Conservation (phyloP, 2,797 vertebrate genomes). For the Ctenopoma multispine region DNA sequence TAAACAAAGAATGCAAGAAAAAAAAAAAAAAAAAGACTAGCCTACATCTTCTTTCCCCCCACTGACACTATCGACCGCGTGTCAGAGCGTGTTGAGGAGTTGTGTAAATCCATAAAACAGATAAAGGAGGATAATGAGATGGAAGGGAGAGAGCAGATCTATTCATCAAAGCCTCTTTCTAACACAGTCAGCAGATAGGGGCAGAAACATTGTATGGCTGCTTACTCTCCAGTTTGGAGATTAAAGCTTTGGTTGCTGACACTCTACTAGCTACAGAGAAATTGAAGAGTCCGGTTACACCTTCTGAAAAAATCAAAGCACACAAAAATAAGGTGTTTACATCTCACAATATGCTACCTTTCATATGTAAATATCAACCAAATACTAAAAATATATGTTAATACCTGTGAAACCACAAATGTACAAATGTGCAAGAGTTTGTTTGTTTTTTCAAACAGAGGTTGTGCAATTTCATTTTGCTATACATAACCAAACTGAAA, state of each 20-base stretch:
- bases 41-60: constrained; percentile 47
- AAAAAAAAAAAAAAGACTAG: constrained; percentile 13
- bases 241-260: constrained; percentile 69
- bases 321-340: not conserved
- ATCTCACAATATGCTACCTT: not conserved
- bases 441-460: not conserved
- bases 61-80: constrained; percentile 61
- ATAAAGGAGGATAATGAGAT: constrained; percentile 84
- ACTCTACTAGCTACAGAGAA: constrained; percentile 28
- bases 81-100: constrained; percentile 70
- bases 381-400: not conserved
- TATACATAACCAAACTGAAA: constrained; percentile 23
- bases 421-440: not conserved
- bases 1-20: constrained; percentile 30
- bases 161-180: constrained; percentile 83
- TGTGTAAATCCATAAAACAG: constrained; percentile 82
- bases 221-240: constrained; percentile 74
- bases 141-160: constrained; percentile 76
- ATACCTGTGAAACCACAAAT: not conserved
- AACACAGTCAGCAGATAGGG: constrained; percentile 79
- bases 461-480: constrained; percentile 10
- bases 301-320: not conserved
- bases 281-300: constrained; percentile 7
- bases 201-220: constrained; percentile 58
- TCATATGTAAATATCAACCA: not conserved